A percentile compares a stretch with the other conserved stretches of the same genome.
Evolutionary conservation across 1,140 invertebrate genomes (phyloP).

Genomic region (Spodoptera frugiperda): DNA sequence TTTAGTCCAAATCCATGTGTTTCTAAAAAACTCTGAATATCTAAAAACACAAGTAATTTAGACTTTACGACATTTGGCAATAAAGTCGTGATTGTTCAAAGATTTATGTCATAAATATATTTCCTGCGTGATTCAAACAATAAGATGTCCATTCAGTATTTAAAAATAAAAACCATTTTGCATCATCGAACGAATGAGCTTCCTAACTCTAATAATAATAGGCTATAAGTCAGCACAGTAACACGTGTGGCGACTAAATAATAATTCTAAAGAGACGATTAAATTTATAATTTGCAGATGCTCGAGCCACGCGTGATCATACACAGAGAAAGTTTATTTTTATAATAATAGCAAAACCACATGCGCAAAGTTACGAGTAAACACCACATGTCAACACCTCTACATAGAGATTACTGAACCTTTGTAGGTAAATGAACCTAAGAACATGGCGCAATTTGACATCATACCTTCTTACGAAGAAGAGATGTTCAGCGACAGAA

Average conservation of each 20-base stretch:
- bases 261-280: slow-evolving; percentile 60
- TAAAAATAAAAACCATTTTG: slow-evolving; percentile 32
- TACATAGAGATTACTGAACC: slow-evolving; percentile 76
- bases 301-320: slow-evolving; percentile 73
- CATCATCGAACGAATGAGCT: slow-evolving; percentile 15
- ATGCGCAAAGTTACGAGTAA: slow-evolving; percentile 69
- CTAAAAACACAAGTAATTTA: neutral
- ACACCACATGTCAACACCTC: slow-evolving; percentile 81
- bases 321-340: slow-evolving; percentile 85
- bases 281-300: slow-evolving; percentile 85
- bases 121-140: slow-evolving; percentile 35
- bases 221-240: slow-evolving; percentile 45
- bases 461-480: slow-evolving; percentile 74
- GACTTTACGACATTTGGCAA: slow-evolving; percentile 21
- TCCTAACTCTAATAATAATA: slow-evolving; percentile 47
- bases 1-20: neutral
- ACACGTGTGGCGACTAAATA: slow-evolving; percentile 71
- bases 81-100: slow-evolving; percentile 26
- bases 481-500: slow-evolving; percentile 73
- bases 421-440: slow-evolving; percentile 80
- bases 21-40: neutral
- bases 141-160: slow-evolving; percentile 25
- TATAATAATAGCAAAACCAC: slow-evolving; percentile 84
- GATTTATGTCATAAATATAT: slow-evolving; percentile 28
- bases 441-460: slow-evolving; percentile 75